These are phyloP conservation scores for Heliothis virescens DNA, from an alignment of 1,140 invertebrate species.

Conservation along the genomic window DNA sequence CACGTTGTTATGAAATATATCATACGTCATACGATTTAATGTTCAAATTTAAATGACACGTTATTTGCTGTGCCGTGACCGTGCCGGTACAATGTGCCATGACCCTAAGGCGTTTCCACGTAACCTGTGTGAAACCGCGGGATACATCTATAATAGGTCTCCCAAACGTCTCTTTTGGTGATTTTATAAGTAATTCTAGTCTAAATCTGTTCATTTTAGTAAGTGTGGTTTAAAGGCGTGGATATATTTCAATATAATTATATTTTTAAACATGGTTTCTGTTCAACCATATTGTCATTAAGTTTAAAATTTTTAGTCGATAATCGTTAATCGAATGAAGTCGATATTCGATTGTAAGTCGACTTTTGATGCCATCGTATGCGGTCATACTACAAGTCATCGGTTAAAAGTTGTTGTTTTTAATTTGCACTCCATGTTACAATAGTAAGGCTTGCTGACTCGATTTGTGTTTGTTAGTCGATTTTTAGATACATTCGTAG, in stretches of 20 bases:
- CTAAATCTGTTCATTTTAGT: neutral
- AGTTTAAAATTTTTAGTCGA: neutral
- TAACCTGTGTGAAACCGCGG: neutral
- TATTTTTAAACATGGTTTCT: neutral
- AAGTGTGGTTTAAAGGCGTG: slow-evolving; percentile 31
- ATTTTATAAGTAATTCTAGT: slow-evolving; percentile 1
- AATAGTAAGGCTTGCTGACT: slow-evolving; percentile 25
- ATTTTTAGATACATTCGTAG: slow-evolving; percentile 16
- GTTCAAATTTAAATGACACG: too few species aligned
- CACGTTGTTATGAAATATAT: too few species aligned
- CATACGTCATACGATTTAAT: too few species aligned
- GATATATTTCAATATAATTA: slow-evolving; percentile 8
- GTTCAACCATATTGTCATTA: slow-evolving; percentile 12
- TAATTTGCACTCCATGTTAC: slow-evolving; percentile 25
- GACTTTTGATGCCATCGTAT: slow-evolving; percentile 12
- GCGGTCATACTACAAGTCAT: slow-evolving; percentile 26
- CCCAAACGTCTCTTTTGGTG: neutral
- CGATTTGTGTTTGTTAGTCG: slow-evolving; percentile 25
- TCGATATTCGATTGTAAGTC: neutral
- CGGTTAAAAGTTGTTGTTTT: neutral
- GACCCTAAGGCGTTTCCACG: too few species aligned
- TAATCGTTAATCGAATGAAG: neutral
- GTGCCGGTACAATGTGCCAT: too few species aligned
- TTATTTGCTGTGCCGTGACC: too few species aligned
- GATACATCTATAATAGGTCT: neutral